Evolutionary conservation across 2,113 vertebrate genomes (phyloP).

Genomic region (Danio rerio): GRCz12tu NC_133186.1:24944501-24945000

Average conservation of each 20-base stretch:
- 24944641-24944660: not conserved
- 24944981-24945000: constrained; percentile 37
- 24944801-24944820: constrained; percentile 30
- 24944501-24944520: constrained; percentile 24
- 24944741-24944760: constrained; percentile 2
- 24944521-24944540: not conserved
- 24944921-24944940: constrained; percentile 39
- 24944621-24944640: not conserved
- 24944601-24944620: constrained; percentile 22
- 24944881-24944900: constrained; percentile 33
- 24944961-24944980: constrained; percentile 25
- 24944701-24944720: constrained; percentile 6
- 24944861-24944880: constrained; percentile 36
- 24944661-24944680: constrained; percentile 10
- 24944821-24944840: constrained; percentile 16
- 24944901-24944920: constrained; percentile 53
- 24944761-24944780: not conserved
- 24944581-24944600: not conserved
- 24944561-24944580: constrained; percentile 38
- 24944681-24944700: not conserved
- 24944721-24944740: not conserved
- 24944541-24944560: constrained; percentile 35
- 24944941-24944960: not conserved
- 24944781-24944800: not conserved
- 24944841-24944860: constrained; percentile 38